Percentiles rank a stretch among this genome's conserved stretches.
Conservation (phyloP, 2,888 invertebrate genomes). For the Prosopocoilus inquinatus region DNA sequence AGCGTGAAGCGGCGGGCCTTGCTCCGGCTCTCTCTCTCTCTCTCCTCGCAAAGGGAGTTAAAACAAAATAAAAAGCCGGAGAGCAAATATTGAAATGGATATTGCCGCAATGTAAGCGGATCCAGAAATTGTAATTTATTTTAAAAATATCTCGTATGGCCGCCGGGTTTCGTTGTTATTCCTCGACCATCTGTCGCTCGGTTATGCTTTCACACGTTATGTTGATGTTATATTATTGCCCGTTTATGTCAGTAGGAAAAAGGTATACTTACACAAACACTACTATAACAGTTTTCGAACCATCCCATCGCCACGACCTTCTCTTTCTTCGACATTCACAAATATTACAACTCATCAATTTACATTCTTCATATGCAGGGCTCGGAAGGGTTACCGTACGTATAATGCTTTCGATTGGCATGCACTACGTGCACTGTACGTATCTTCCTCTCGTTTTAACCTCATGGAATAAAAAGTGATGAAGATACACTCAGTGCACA, state of each 20-base stretch:
- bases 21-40: constrained; percentile 20
- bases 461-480: too few relatives aligned
- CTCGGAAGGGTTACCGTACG: too few relatives aligned
- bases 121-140: constrained; percentile 39
- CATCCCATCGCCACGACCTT: too few relatives aligned
- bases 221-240: constrained; percentile 38
- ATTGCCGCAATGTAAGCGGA: constrained; percentile 34
- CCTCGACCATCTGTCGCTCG: constrained; percentile 38
- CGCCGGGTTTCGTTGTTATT: constrained; percentile 35
- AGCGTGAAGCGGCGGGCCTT: constrained; percentile 27
- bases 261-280: not conserved
- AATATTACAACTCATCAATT: too few relatives aligned
- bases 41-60: constrained; percentile 22
- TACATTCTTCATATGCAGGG: too few relatives aligned
- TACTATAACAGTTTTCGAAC: too few relatives aligned
- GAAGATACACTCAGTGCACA: too few relatives aligned
- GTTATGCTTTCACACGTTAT: constrained; percentile 45
- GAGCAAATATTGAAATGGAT: constrained; percentile 37
- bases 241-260: not conserved
- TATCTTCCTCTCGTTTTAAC: too few relatives aligned
- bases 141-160: constrained; percentile 37
- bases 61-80: constrained; percentile 25
- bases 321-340: too few relatives aligned
- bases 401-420: too few relatives aligned
- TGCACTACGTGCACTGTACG: too few relatives aligned